phyloP scores from a whole-genome alignment of 2,888 invertebrate genomes.

The Eupeodes latifasciatus region DNA sequence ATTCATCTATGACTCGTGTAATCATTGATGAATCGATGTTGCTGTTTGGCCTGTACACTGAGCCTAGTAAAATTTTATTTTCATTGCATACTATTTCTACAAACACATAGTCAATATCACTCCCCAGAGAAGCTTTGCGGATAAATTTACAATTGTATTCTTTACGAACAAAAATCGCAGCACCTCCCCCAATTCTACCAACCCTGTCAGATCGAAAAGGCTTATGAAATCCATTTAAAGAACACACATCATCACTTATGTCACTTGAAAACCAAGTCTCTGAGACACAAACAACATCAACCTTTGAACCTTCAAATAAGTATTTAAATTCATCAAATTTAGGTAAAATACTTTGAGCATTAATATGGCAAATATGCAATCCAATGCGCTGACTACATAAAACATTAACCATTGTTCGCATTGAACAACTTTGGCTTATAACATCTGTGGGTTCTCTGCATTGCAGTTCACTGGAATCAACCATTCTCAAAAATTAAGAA shows the following conservation, averaged over 20 bases:
- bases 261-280: conserved; percentile 26
- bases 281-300: neutral
- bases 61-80: neutral
- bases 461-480: neutral
- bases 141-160: too few relatives aligned
- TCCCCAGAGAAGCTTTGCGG: neutral
- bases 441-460: neutral
- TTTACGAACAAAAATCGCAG: too few relatives aligned
- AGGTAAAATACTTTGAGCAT: conserved; percentile 16
- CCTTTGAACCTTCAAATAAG: conserved; percentile 23
- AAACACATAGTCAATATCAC: neutral
- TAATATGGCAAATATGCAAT: conserved; percentile 1
- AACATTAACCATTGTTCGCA: neutral
- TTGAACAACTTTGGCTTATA: neutral
- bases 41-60: neutral
- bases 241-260: neutral
- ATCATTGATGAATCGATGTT: too few relatives aligned
- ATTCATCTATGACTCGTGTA: too few relatives aligned
- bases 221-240: conserved; percentile 11
- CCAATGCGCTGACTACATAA: neutral
- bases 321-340: conserved; percentile 29
- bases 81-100: neutral
- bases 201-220: conserved; percentile 10
- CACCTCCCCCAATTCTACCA: neutral
- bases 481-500: neutral